A percentile compares a stretch with the other conserved stretches of the same genome.
phyloP scores from a whole-genome alignment of 2,113 vertebrate genomes.

The Hemibagrus wyckioides region DNA sequence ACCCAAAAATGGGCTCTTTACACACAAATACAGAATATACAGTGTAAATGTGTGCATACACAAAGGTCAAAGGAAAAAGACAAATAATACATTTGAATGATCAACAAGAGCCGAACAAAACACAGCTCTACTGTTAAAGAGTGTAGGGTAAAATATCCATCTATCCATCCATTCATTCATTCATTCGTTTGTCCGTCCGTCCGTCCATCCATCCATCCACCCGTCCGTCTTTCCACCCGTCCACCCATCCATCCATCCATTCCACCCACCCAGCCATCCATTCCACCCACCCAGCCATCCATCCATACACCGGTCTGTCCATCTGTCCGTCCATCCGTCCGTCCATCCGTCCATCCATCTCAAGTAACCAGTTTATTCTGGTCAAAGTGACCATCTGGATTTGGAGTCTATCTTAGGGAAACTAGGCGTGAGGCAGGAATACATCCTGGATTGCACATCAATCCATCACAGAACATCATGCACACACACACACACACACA shows the following conservation, averaged over 20 bases:
- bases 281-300: too few relatives aligned
- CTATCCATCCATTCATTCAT: background rate
- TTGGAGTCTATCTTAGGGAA: background rate
- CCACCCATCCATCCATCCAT: background rate
- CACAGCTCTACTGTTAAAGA: background rate
- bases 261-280: too few relatives aligned
- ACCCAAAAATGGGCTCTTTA: background rate
- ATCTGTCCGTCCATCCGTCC: background rate
- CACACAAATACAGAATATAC: background rate
- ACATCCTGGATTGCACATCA: background rate
- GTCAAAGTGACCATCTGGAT: background rate
- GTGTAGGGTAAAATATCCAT: background rate
- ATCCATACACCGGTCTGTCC: too few relatives aligned
- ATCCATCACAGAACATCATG: background rate
- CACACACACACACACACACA: background rate
- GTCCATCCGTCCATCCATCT: background rate
- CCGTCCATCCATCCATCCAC: background rate
- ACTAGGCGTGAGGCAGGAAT: background rate
- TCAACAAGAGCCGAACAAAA: background rate
- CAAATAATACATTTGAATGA: background rate
- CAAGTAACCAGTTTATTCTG: background rate
- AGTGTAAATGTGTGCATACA: background rate
- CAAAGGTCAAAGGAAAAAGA: background rate
- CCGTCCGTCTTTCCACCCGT: too few relatives aligned
- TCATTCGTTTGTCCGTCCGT: too few relatives aligned